Percentiles rank a stretch among this genome's conserved stretches.
Conservation (phyloP, 2,113 vertebrate species). For the Neogobius melanostomus region DNA sequence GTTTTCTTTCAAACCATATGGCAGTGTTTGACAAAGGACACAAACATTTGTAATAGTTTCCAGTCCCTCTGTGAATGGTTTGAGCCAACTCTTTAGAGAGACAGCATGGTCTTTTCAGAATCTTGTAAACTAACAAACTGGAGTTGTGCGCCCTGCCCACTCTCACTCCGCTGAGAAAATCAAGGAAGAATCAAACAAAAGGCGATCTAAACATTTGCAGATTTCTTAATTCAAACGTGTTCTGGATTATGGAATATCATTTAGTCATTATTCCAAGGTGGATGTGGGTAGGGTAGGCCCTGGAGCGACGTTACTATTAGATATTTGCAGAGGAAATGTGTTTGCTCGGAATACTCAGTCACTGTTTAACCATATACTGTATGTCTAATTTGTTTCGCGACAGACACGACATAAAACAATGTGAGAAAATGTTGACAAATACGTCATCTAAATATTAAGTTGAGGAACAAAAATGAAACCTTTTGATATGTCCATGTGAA, state of each 20-base stretch:
- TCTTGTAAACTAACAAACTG: constrained; percentile 40
- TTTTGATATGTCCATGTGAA: no score
- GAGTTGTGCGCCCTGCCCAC: constrained; percentile 41
- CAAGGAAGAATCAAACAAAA: background rate
- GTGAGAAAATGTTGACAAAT: no score
- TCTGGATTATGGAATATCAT: background rate
- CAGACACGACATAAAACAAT: no score
- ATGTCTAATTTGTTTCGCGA: no score
- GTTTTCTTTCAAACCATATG: constrained; percentile 69
- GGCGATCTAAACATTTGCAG: constrained; percentile 20
- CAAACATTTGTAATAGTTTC: constrained; percentile 78
- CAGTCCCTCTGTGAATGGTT: constrained; percentile 60
- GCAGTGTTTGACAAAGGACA: constrained; percentile 75
- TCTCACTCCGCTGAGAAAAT: constrained; percentile 22
- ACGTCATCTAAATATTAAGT: no score
- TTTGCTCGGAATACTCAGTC: no score
- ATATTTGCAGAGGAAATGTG: no score
- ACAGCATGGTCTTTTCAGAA: constrained; percentile 53
- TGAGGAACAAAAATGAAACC: no score
- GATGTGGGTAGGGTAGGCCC: no score
- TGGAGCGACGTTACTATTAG: no score
- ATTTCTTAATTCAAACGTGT: constrained; percentile 13
- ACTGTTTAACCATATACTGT: no score
- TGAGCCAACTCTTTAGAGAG: constrained; percentile 56
- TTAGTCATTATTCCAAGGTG: no score